Evolutionary conservation across 2,113 vertebrate genomes (phyloP), one percentile per base, ranked within the genome.

Genomic region (Catharus fuscescens): DNA sequence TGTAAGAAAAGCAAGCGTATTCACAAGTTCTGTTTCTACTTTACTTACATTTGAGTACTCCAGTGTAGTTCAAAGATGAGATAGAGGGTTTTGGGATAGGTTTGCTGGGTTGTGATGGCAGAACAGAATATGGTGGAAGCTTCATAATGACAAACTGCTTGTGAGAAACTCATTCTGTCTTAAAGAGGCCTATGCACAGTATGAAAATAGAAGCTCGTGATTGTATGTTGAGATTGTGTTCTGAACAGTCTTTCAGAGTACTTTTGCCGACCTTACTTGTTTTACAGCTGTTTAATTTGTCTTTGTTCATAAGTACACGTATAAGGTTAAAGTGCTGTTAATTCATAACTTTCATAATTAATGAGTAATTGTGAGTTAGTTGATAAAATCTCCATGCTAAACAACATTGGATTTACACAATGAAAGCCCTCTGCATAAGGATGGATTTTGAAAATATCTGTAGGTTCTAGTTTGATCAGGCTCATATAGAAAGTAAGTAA

Each of bases 231-330:
- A 89, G 57, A 61, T 50, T 79, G n/a, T 93, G 73, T 65, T 65
- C 73, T 80, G 66, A 89, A 94, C 61, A 82, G 62, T 85, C 74
- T 82, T 93, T 66, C 47, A 66, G 36, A 77, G 29, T 59, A 16
- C 0, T 0, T 73, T 83, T 90, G 38, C 59, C 32, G 86, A 25
- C 34, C 42, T 94, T 87, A n/a, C 73, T 85, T 7, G 0, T 62
- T 28, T 72, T 93, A 44, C 42, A 29, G 16, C 66, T 91, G 7
- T 95, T 93, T 77, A 87, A 87, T 92, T 91, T 95, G 44, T 80
- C 66, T 90, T 95, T 74, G 18, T 93, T 93, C 52, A 34, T 92
- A 77, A 85, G 78, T 69, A 71, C 66, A 73, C 34, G 62, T 86
- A 62, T 48, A 92, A 90, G 70, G 48, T 90, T 92, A 93, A 94